Conservation (phyloP, 2,888 invertebrate genomes). For the Microdon myrmicae region DNA sequence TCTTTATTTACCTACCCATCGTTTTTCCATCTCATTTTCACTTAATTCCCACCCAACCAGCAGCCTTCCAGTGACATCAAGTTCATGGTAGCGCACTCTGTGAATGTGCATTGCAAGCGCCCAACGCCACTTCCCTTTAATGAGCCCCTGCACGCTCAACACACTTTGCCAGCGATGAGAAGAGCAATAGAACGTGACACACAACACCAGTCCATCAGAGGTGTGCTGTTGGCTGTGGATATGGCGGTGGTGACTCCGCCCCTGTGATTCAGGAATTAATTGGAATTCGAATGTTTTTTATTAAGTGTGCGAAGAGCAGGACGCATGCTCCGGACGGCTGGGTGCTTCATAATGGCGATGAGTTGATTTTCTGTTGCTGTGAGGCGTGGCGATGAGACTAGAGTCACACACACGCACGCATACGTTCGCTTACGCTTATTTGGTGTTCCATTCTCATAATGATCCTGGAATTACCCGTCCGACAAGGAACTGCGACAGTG, state of each 20-base stretch:
- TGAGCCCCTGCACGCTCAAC: slow-evolving; percentile 29
- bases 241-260: slow-evolving; percentile 47
- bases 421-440: no score
- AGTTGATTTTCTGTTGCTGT: slow-evolving; percentile 2
- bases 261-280: slow-evolving; percentile 33
- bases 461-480: slow-evolving; percentile 22
- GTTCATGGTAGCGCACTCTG: slow-evolving; percentile 19
- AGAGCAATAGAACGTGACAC: slow-evolving; percentile 32
- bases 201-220: no score
- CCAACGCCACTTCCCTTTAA: slow-evolving; percentile 32
- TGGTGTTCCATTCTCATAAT: slow-evolving; percentile 11
- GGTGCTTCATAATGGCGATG: slow-evolving; percentile 40
- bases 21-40: slow-evolving; percentile 51
- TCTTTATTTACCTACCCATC: slow-evolving; percentile 51
- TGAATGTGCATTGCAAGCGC: slow-evolving; percentile 14
- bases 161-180: slow-evolving; percentile 12
- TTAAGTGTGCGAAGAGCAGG: slow-evolving; percentile 32
- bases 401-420: no score
- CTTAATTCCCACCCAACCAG: slow-evolving; percentile 45
- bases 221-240: no score
- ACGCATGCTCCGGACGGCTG: slow-evolving; percentile 50
- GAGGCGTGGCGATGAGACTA: slow-evolving; percentile 31
- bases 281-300: slow-evolving; percentile 33
- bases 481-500: slow-evolving; percentile 22
- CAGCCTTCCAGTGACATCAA: slow-evolving; percentile 15